Evolutionary conservation across 2,113 vertebrate genomes (phyloP).

Genomic region (Albula goreensis): DNA sequence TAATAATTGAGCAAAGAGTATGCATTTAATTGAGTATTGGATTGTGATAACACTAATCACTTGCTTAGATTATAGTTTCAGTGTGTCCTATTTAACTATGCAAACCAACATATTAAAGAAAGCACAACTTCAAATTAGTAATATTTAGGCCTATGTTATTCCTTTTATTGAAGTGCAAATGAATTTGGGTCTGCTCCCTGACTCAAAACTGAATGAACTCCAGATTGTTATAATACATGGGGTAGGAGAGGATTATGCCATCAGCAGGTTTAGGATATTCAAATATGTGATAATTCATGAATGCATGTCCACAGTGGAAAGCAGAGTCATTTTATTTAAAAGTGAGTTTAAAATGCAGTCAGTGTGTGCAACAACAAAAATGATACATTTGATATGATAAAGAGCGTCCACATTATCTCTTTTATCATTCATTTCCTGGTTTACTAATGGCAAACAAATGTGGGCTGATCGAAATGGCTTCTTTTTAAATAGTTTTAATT

Average conservation of each 20-base stretch:
- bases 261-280: not conserved
- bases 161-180: not conserved
- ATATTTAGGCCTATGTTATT: not conserved
- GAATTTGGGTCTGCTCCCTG: not conserved
- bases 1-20: not conserved
- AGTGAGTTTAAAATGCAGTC: not conserved
- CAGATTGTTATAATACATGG: not conserved
- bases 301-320: not conserved
- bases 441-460: conserved; percentile 21
- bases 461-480: conserved; percentile 7
- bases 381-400: conserved; percentile 1
- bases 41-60: not conserved
- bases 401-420: conserved; percentile 8
- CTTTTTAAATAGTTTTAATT: not conserved
- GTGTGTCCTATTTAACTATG: not conserved
- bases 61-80: not conserved
- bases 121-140: not conserved
- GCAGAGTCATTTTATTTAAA: not conserved
- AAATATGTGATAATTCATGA: not conserved
- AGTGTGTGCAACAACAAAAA: not conserved
- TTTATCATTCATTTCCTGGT: conserved; percentile 25
- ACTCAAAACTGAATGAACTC: not conserved
- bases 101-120: not conserved
- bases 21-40: not conserved
- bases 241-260: not conserved